A percentile compares a stretch with the other conserved stretches of the same genome.
These are phyloP conservation scores for Trichogramma dendrolimi DNA, from an alignment of 2,888 invertebrate species.

Conservation along the genomic window DNA sequence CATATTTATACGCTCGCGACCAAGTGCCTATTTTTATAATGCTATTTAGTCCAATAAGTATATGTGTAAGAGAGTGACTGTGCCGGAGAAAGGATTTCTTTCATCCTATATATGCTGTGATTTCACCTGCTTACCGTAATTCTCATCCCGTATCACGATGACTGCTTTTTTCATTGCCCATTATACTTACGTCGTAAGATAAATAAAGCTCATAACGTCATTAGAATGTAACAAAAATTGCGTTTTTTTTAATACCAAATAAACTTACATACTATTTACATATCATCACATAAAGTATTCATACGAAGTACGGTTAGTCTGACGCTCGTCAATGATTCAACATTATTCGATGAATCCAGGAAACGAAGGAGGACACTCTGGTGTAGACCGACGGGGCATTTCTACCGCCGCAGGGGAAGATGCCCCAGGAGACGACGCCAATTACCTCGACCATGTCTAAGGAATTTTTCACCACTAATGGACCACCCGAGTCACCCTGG, in stretches of 20 bases:
- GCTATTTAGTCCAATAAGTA: too few species aligned
- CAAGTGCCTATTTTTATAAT: too few species aligned
- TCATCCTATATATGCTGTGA: too few species aligned
- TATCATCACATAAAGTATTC: background rate
- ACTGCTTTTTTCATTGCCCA: too few species aligned
- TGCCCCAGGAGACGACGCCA: conserved; percentile 51
- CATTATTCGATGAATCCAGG: conserved; percentile 43
- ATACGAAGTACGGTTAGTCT: too few species aligned
- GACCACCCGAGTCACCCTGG: conserved; percentile 51
- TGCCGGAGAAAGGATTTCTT: too few species aligned
- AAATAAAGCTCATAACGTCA: background rate
- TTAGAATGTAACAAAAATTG: background rate
- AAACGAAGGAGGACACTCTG: conserved; percentile 44
- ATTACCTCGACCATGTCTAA: conserved; percentile 41
- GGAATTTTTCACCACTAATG: conserved; percentile 38
- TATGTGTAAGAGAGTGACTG: too few species aligned
- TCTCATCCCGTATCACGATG: too few species aligned
- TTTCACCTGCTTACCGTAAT: too few species aligned
- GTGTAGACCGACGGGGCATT: conserved; percentile 49
- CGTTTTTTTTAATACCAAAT: background rate
- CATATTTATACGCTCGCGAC: too few species aligned
- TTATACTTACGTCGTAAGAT: too few species aligned
- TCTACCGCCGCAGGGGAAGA: conserved; percentile 45
- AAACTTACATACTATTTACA: background rate
- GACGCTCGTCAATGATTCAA: conserved; percentile 14